Evolutionary conservation across 2,888 invertebrate genomes (phyloP).

Genomic region (Pedicia rivosa): DNA sequence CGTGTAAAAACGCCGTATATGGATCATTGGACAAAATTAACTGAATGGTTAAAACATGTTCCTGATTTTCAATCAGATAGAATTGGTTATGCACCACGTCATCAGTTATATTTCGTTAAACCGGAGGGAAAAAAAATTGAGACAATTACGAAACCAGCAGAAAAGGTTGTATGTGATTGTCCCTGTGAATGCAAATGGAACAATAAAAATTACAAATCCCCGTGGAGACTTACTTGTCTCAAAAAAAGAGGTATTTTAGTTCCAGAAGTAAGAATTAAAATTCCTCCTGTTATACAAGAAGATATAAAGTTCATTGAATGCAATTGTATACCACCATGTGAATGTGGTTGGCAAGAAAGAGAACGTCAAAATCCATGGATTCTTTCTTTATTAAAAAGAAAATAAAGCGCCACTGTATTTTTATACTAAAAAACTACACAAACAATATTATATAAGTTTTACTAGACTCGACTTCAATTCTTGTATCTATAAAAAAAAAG

Average conservation of each 20-base stretch:
- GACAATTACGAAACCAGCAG: neutral
- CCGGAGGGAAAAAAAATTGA: neutral
- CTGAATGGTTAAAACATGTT: slow-evolving; percentile 15
- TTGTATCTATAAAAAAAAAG: too few relatives aligned
- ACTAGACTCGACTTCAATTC: too few relatives aligned
- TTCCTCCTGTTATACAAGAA: too few relatives aligned
- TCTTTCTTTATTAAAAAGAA: neutral
- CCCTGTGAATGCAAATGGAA: slow-evolving; percentile 19
- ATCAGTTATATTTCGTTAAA: slow-evolving; percentile 9
- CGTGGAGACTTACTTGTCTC: slow-evolving; percentile 12
- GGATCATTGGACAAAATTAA: slow-evolving; percentile 36
- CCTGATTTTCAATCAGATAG: slow-evolving; percentile 14
- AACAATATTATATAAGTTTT: too few relatives aligned
- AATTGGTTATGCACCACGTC: slow-evolving; percentile 14
- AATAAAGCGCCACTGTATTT: too few relatives aligned
- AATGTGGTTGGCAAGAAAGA: slow-evolving; percentile 5
- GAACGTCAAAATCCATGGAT: neutral
- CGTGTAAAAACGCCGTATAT: slow-evolving; percentile 27
- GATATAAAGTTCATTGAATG: neutral
- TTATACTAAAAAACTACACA: too few relatives aligned
- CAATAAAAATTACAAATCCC: slow-evolving; percentile 7
- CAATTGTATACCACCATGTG: slow-evolving; percentile 7
- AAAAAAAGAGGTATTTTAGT: slow-evolving; percentile 1
- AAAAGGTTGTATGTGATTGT: slow-evolving; percentile 13
- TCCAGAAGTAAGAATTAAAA: neutral